A percentile compares a stretch with the other conserved stretches of the same genome.
Conservation (phyloP, 2,888 invertebrate genomes). For the Tortricodes alternella region DNA sequence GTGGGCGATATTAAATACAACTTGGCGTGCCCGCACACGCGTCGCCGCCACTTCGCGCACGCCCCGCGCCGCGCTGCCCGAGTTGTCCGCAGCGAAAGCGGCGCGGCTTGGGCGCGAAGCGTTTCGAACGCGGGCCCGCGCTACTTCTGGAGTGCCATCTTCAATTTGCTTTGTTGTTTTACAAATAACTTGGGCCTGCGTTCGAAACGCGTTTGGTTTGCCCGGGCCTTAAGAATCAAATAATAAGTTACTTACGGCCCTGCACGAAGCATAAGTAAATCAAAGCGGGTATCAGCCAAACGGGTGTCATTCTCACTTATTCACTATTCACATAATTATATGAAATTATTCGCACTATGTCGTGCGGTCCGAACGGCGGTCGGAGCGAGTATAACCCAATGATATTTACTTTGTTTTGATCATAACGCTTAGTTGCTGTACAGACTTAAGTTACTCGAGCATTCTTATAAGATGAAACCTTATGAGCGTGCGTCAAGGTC, state of each 20-base stretch:
- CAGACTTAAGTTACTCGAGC: not conserved
- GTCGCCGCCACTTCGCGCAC: too few relatives aligned
- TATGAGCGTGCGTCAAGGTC: not conserved
- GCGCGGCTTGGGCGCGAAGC: too few relatives aligned
- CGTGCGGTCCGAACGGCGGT: not conserved
- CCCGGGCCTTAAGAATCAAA: too few relatives aligned
- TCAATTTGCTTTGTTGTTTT: too few relatives aligned
- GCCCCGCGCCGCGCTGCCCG: too few relatives aligned
- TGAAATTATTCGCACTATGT: not conserved
- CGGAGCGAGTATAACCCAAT: not conserved
- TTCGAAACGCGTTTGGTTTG: too few relatives aligned
- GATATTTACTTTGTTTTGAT: not conserved
- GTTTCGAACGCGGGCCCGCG: too few relatives aligned
- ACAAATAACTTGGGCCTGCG: too few relatives aligned
- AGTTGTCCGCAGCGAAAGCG: too few relatives aligned
- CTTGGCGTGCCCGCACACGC: too few relatives aligned
- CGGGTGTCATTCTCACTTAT: not conserved
- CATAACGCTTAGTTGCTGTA: not conserved
- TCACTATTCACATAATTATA: not conserved
- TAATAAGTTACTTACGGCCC: conserved; percentile 8
- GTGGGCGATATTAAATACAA: too few relatives aligned
- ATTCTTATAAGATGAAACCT: not conserved
- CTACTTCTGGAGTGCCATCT: too few relatives aligned
- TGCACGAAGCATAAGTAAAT: not conserved
- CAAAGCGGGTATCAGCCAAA: not conserved